Percentiles rank a stretch among this genome's conserved stretches.
phyloP scores from a whole-genome alignment of 2,888 invertebrate genomes.

The Macaria liturata region DNA sequence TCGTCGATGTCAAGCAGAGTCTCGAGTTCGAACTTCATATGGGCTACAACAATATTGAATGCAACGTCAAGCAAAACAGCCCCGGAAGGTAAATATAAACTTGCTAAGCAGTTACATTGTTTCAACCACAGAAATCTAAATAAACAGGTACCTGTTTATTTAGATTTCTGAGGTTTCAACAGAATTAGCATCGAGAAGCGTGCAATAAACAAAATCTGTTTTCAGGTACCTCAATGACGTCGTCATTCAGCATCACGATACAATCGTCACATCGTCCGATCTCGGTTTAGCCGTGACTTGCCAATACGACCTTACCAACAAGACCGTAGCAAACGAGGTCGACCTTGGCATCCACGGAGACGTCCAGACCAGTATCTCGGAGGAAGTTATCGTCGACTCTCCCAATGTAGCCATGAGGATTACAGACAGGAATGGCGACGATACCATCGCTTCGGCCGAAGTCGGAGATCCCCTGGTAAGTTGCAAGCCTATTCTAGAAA shows the following conservation, averaged over 20 bases:
- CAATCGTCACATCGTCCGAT: constrained; percentile 97
- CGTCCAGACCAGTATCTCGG: constrained; percentile 92
- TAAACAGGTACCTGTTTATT: too few relatives aligned
- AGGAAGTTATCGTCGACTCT: constrained; percentile 96
- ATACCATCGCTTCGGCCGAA: constrained; percentile 93
- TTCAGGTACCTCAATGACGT: constrained; percentile 93
- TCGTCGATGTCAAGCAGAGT: constrained; percentile 93
- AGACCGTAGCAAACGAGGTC: constrained; percentile 96
- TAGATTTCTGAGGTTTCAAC: too few relatives aligned
- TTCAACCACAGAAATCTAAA: too few relatives aligned
- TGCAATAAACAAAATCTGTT: constrained; percentile 30
- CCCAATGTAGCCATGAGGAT: constrained; percentile 98
- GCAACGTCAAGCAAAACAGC: constrained; percentile 95
- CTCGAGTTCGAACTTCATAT: constrained; percentile 95
- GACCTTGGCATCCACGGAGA: constrained; percentile 95
- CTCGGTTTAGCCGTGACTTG: constrained; percentile 96
- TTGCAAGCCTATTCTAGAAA: constrained; percentile 20
- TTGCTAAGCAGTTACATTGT: too few relatives aligned
- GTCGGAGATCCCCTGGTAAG: constrained; percentile 93
- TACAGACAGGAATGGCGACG: constrained; percentile 92
- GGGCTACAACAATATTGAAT: constrained; percentile 96
- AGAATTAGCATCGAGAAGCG: not conserved
- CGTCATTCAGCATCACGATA: constrained; percentile 97
- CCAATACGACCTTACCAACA: constrained; percentile 96
- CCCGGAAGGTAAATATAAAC: constrained; percentile 85